Conservation (phyloP, 92 coral and sea anemone species). For the Pocillopora grandis region DNA sequence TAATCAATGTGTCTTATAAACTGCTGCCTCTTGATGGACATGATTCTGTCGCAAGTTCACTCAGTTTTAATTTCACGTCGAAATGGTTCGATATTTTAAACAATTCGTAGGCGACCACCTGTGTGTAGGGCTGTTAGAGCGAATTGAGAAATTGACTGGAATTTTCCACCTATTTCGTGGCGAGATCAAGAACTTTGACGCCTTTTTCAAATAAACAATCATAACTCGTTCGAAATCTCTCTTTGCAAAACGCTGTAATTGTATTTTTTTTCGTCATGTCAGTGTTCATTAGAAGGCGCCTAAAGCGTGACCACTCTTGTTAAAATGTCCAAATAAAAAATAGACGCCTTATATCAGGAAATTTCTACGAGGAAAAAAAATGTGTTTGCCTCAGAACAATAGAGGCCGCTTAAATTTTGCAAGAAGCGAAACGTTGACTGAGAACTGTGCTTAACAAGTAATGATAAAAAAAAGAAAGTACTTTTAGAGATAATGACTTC, state of each 20-base stretch:
- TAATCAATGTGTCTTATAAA: background rate
- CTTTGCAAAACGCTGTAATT: background rate
- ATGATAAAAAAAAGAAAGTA: no score
- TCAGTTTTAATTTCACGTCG: background rate
- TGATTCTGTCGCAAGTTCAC: background rate
- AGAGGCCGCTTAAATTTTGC: background rate
- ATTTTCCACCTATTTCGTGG: background rate
- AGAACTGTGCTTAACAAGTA: no score
- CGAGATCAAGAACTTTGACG: conserved; percentile 13
- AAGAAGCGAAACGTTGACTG: background rate
- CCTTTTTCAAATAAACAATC: background rate
- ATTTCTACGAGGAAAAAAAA: background rate
- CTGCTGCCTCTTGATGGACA: background rate
- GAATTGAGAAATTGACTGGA: background rate
- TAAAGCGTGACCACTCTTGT: no score
- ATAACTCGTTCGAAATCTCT: background rate
- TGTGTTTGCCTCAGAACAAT: background rate
- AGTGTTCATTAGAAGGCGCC: no score
- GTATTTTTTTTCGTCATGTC: background rate
- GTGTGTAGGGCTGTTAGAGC: background rate
- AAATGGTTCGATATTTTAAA: conserved; percentile 4
- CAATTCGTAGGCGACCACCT: background rate
- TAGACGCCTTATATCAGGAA: background rate
- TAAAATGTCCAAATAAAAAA: background rate
- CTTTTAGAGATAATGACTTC: no score